Percentiles rank a stretch among this genome's conserved stretches.
Conservation (phyloP, 2,113 vertebrate genomes). For the Platichthys stellatus region DNA sequence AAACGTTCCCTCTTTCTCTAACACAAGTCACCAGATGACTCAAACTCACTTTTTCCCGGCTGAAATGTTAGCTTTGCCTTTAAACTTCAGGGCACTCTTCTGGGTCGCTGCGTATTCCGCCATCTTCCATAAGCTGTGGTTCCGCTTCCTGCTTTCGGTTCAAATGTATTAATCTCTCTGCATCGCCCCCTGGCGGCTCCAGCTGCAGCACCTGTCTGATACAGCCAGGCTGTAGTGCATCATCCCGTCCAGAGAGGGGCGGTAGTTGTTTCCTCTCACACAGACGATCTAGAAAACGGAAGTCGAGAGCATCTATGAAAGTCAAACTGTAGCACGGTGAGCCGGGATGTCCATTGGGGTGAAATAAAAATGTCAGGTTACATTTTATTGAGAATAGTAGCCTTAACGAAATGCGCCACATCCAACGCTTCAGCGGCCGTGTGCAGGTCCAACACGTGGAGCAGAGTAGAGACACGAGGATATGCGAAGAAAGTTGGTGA, state of each 20-base stretch:
- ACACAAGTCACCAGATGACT: rapidly evolving
- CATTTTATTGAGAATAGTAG: conserved; percentile 38
- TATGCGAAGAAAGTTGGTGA: conserved; percentile 83
- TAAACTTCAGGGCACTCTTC: conserved; percentile 79
- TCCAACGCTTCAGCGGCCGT: conserved; percentile 1
- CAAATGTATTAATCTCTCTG: neutral
- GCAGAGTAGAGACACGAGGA: conserved; percentile 60
- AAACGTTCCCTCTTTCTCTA: rapidly evolving
- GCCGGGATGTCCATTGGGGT: neutral
- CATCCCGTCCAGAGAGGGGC: conserved; percentile 39
- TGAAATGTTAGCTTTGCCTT: conserved; percentile 69
- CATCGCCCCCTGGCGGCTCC: too few relatives aligned
- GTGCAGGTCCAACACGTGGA: conserved; percentile 23
- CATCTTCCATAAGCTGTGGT: conserved; percentile 63
- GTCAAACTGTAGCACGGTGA: conserved; percentile 61
- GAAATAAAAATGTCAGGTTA: conserved; percentile 56
- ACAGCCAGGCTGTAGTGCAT: neutral
- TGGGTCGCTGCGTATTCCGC: conserved; percentile 74
- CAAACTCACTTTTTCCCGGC: conserved; percentile 79
- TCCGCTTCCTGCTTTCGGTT: neutral
- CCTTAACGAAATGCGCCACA: conserved; percentile 9
- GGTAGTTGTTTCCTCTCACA: neutral
- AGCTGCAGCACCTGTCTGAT: neutral
- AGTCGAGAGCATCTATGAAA: conserved; percentile 43
- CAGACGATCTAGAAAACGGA: conserved; percentile 38